phyloP scores from a whole-genome alignment of 1,140 invertebrate species.

The Helicorthomorpha holstii region DNA sequence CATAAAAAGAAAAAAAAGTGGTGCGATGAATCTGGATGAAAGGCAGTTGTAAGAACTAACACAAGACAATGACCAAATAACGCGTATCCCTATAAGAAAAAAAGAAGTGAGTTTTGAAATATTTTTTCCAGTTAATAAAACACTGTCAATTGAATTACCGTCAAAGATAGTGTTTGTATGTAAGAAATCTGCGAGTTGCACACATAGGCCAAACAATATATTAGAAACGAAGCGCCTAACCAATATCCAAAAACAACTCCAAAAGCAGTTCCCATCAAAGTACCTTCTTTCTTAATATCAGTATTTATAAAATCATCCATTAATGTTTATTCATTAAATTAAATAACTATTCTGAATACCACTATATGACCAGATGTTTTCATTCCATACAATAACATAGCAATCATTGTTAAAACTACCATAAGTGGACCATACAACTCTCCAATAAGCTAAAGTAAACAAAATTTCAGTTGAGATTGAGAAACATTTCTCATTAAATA shows the following conservation, averaged over 20 bases:
- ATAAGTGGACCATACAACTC: slow-evolving; percentile 30
- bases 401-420: slow-evolving; percentile 28
- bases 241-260: slow-evolving; percentile 29
- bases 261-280: slow-evolving; percentile 29
- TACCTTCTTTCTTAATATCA: slow-evolving; percentile 28
- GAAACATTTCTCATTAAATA: too few species aligned
- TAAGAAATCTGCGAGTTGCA: slow-evolving; percentile 23
- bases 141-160: slow-evolving; percentile 16
- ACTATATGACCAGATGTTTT: slow-evolving; percentile 26
- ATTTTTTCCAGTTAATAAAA: not conserved
- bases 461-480: too few species aligned
- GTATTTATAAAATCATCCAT: too few species aligned
- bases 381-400: slow-evolving; percentile 28
- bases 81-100: slow-evolving; percentile 25
- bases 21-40: slow-evolving; percentile 27
- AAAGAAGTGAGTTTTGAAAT: not conserved
- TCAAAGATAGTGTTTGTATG: slow-evolving; percentile 24
- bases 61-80: slow-evolving; percentile 27
- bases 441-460: slow-evolving; percentile 16
- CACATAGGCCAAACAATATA: slow-evolving; percentile 24
- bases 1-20: slow-evolving; percentile 27
- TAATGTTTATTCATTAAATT: slow-evolving; percentile 3
- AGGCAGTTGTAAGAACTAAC: slow-evolving; percentile 23
- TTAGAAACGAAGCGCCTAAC: slow-evolving; percentile 22
- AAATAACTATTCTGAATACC: slow-evolving; percentile 13